Conservation (phyloP, 2,797 vertebrate species). For the Stomatorhinus walkeri region DNA sequence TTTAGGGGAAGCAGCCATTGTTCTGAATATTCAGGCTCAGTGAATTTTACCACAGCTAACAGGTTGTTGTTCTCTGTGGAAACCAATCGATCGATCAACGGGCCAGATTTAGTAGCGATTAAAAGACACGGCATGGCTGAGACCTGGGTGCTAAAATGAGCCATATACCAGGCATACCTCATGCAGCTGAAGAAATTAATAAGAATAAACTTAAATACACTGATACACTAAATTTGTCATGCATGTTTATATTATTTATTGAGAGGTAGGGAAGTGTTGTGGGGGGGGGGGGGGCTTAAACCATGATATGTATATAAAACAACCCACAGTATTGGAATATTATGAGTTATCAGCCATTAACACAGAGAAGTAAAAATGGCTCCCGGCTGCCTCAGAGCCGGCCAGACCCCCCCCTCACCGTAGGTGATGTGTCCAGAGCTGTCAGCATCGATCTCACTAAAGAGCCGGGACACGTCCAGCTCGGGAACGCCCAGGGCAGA, state of each 20-base stretch:
- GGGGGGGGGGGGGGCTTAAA: background rate
- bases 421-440: constrained; percentile 75
- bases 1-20: background rate
- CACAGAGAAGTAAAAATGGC: background rate
- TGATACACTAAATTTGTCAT: background rate
- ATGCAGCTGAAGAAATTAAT: background rate
- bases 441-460: constrained; percentile 81
- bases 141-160: background rate
- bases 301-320: background rate
- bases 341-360: background rate
- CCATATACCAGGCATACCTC: background rate
- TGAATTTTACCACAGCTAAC: background rate
- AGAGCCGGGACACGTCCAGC: constrained; percentile 77
- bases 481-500: constrained; percentile 80
- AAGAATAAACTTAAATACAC: background rate
- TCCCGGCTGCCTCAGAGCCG: background rate
- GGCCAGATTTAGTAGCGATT: background rate
- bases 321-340: background rate
- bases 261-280: background rate
- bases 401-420: constrained; percentile 58
- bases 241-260: background rate
- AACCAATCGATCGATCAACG: background rate
- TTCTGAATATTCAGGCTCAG: background rate
- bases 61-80: background rate
- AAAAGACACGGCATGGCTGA: background rate